A percentile compares a stretch with the other conserved stretches of the same genome.
Evolutionary conservation across 2,113 vertebrate genomes (phyloP).

Genomic region (Mormyrus lacerda): DNA sequence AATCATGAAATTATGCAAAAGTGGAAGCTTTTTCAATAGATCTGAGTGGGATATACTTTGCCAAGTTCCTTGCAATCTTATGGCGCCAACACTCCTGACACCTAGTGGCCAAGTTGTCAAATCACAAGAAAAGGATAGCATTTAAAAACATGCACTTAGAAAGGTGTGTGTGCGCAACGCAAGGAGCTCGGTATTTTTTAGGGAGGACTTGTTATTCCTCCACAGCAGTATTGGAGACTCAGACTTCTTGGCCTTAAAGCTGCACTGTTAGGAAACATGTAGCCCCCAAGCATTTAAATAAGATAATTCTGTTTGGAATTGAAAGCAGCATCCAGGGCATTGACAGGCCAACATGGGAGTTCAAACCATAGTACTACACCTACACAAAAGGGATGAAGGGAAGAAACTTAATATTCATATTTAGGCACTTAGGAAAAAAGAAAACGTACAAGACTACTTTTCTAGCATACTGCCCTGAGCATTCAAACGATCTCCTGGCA

Average conservation of each 20-base stretch:
- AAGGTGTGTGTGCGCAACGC: neutral
- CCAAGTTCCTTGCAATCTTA: neutral
- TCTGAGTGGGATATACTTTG: neutral
- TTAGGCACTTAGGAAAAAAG: neutral
- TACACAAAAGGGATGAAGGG: neutral
- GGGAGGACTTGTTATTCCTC: neutral
- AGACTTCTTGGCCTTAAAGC: neutral
- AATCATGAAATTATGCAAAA: neutral
- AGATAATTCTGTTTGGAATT: neutral
- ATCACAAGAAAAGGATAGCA: neutral
- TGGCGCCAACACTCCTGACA: slow-evolving; percentile 31
- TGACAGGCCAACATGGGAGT: neutral
- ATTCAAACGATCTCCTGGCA: neutral
- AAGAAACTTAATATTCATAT: neutral
- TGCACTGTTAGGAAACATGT: neutral
- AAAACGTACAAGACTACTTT: neutral
- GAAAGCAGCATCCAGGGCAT: neutral
- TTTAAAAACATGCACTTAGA: neutral
- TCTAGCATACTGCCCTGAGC: neutral
- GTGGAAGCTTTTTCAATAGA: neutral
- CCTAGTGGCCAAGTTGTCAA: slow-evolving; percentile 30
- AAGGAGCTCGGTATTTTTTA: neutral
- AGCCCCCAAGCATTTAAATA: neutral
- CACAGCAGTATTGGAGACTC: neutral
- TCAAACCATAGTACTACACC: neutral